Percentiles rank a stretch among this genome's conserved stretches.
Evolutionary conservation across 2,888 invertebrate genomes (phyloP).

Genomic region (Hyles lineata): DNA sequence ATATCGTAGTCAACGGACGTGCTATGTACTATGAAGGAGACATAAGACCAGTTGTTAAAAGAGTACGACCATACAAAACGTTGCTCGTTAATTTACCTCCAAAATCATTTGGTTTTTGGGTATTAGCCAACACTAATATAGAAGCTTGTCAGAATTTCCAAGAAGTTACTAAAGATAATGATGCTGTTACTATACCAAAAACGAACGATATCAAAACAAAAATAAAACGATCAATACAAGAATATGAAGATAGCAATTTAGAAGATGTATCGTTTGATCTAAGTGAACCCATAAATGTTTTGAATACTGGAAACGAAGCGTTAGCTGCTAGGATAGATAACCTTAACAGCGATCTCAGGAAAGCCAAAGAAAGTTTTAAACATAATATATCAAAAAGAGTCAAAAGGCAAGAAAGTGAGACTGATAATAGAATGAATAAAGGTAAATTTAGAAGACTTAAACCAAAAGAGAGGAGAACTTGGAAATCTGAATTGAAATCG

Average conservation of each 20-base stretch:
- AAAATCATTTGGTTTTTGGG: slow-evolving; percentile 90
- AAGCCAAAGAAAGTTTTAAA: slow-evolving; percentile 24
- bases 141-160: slow-evolving; percentile 79
- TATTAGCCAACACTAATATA: slow-evolving; percentile 87
- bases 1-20: slow-evolving; percentile 87
- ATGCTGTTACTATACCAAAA: slow-evolving; percentile 44
- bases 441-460: slow-evolving; percentile 44
- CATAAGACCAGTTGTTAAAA: slow-evolving; percentile 81
- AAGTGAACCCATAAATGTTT: background rate
- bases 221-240: slow-evolving; percentile 26
- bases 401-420: slow-evolving; percentile 22
- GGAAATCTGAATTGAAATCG: slow-evolving; percentile 45
- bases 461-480: slow-evolving; percentile 38
- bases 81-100: slow-evolving; percentile 86
- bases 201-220: slow-evolving; percentile 38
- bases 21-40: slow-evolving; percentile 85
- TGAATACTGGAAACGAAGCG: background rate
- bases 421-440: slow-evolving; percentile 25
- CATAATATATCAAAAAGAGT: background rate
- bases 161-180: slow-evolving; percentile 41
- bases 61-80: slow-evolving; percentile 79
- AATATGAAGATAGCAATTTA: background rate
- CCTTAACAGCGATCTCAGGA: slow-evolving; percentile 11
- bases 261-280: slow-evolving; percentile 1
- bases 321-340: slow-evolving; percentile 10